These are phyloP conservation scores for Synanthedon formicaeformis DNA, from an alignment of 2,888 invertebrate species.

Conservation along the genomic window DNA sequence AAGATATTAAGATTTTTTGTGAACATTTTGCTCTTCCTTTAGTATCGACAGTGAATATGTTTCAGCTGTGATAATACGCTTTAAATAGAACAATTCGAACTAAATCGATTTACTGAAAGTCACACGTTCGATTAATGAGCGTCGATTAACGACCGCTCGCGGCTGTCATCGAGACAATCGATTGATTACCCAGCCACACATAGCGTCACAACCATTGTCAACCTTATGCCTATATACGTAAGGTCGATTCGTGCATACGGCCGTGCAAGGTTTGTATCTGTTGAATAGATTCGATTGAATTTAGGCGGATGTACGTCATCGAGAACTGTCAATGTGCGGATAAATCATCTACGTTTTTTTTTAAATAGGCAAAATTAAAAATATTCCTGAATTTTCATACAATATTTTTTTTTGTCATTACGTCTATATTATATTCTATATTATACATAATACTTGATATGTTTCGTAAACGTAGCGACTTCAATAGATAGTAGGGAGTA, in stretches of 20 bases:
- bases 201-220: not conserved
- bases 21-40: too few relatives aligned
- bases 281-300: slow-evolving; percentile 51
- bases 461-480: too few relatives aligned
- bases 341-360: not conserved
- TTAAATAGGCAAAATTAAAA: too few relatives aligned
- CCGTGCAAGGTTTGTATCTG: slow-evolving; percentile 23
- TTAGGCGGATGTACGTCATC: slow-evolving; percentile 44
- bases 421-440: too few relatives aligned
- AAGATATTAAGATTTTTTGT: too few relatives aligned
- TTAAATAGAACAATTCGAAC: not conserved
- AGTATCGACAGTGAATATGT: not conserved
- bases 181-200: slow-evolving; percentile 26
- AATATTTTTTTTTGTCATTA: too few relatives aligned
- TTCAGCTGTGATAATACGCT: not conserved
- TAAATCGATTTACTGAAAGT: slow-evolving; percentile 27
- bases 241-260: not conserved
- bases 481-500: too few relatives aligned
- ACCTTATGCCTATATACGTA: not conserved
- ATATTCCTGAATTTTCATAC: too few relatives aligned
- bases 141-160: slow-evolving; percentile 44
- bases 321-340: slow-evolving; percentile 10
- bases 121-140: slow-evolving; percentile 42
- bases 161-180: slow-evolving; percentile 50
- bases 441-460: too few relatives aligned